Conservation (phyloP, 2,113 vertebrate genomes). For the Actenoides hombroni region DNA sequence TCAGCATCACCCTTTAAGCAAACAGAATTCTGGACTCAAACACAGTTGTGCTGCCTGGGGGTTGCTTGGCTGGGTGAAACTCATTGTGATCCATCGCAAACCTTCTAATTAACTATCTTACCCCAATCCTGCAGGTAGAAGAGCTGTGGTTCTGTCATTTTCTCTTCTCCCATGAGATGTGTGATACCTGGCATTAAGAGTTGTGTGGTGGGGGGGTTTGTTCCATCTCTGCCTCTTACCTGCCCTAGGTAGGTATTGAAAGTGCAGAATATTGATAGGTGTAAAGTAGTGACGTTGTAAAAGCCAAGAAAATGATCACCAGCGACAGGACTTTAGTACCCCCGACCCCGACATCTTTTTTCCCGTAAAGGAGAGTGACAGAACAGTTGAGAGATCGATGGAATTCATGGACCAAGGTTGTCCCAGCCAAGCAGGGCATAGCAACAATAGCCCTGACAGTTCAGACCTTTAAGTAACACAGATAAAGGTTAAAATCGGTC, state of each 20-base stretch:
- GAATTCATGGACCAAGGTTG: not conserved
- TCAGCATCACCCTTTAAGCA: not conserved
- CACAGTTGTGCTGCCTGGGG: too few species aligned
- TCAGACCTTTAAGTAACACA: not conserved
- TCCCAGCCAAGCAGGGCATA: not conserved
- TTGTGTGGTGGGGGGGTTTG: not conserved
- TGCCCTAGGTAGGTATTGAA: not conserved
- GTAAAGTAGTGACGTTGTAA: not conserved
- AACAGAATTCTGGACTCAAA: not conserved
- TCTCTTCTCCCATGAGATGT: not conserved
- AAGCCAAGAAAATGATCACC: not conserved
- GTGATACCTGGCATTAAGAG: not conserved
- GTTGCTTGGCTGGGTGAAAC: not conserved
- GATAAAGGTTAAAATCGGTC: not conserved
- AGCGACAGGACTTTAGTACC: not conserved
- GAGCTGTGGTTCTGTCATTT: too few species aligned
- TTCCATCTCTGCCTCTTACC: not conserved
- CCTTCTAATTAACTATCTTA: not conserved
- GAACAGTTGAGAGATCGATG: not conserved
- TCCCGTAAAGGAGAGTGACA: not conserved
- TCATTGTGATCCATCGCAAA: rapidly evolving
- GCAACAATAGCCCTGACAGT: not conserved
- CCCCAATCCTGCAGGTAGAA: too few species aligned
- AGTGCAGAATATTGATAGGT: not conserved
- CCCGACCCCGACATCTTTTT: rapidly evolving